Base-by-base conservation (phyloP, 2,797 vertebrate genomes). In the Dendrocincla fuliginosa region DNA sequence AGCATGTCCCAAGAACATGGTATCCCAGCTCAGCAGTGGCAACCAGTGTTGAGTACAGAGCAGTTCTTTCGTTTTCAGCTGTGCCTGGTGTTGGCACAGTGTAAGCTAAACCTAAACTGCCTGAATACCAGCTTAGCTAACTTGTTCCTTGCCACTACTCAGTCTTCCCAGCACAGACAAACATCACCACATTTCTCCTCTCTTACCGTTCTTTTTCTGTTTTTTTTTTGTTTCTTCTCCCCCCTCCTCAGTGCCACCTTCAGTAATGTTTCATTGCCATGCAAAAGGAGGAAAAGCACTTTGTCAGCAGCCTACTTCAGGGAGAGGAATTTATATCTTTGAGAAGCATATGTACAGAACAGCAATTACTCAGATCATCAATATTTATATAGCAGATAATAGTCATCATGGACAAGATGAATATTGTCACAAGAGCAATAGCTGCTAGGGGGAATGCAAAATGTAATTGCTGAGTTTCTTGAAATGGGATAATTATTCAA, bases 361-460 rank as follows among this genome's bases (percentile, higher is more conserved):
- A 84, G 86, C 84, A 96, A 90, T 96, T 96, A 96, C 90, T 91
- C 87, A 96, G 91, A 91, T 95, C 91, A 97, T 96, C 94, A 95
- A 85, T 95, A 95, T 96, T 96, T 96, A 95, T 96, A 93, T 88
- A 95, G 86, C 90, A 95, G 91, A 94, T 95, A 95, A 92, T 94
- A 95, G 84, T 90, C 74, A 84, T 96, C 85, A 81, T 24, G 87
- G 94, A 89, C 91, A 95, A 92, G 90, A 88, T 91, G 85, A 91
- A 95, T 95, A 77, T 91, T 94, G 95, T 94, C 93, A 90, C 75
- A 92, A 76, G 80, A 94, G 74, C 73, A 82, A 17, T 90, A 90
- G 81, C 81, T 93, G 27, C 79, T 87, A 22, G 4, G 19, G 30
- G 25, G 8, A 6, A 42, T 74, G 73, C 69, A 90, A 94, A 94